A percentile compares a stretch with the other conserved stretches of the same genome.
These are phyloP conservation scores for Epicauta chinensis DNA, from an alignment of 1,140 invertebrate species.

Conservation along the genomic window DNA sequence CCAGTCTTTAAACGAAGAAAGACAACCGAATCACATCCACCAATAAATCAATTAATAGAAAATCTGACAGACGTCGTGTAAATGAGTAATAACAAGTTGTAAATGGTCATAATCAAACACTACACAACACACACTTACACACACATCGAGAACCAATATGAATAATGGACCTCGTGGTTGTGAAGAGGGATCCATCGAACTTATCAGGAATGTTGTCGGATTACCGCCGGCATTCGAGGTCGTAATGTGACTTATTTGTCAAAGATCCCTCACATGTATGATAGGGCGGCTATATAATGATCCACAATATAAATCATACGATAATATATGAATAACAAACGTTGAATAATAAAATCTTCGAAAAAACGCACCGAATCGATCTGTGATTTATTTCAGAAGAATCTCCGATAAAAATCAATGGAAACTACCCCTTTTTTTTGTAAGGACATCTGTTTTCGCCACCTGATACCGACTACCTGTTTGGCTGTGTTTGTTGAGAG, in stretches of 20 bases:
- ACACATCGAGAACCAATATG: constrained; percentile 7
- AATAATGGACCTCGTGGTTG: constrained; percentile 6
- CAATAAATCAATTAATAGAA: constrained; percentile 15
- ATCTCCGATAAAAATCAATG: neutral
- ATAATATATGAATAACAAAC: too few species aligned
- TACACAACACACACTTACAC: neutral
- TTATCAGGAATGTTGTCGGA: constrained; percentile 27
- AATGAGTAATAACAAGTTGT: constrained; percentile 26
- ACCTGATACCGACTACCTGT: constrained; percentile 14
- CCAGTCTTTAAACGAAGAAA: too few species aligned
- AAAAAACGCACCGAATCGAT: neutral
- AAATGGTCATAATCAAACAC: constrained; percentile 23
- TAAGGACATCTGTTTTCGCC: constrained; percentile 12
- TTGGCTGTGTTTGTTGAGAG: constrained; percentile 6
- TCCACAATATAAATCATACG: too few species aligned
- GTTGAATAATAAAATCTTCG: neutral
- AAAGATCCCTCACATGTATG: constrained; percentile 9
- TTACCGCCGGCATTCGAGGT: constrained; percentile 15
- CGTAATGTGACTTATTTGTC: constrained; percentile 14
- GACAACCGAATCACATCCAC: too few species aligned
- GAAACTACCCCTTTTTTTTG: constrained; percentile 3
- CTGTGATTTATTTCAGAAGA: neutral
- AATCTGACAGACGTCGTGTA: constrained; percentile 15
- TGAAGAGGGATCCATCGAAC: constrained; percentile 21
- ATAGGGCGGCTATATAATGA: neutral